Base-by-base conservation (phyloP, 1,140 invertebrate genomes). In the Camponotus floridanus region DNA sequence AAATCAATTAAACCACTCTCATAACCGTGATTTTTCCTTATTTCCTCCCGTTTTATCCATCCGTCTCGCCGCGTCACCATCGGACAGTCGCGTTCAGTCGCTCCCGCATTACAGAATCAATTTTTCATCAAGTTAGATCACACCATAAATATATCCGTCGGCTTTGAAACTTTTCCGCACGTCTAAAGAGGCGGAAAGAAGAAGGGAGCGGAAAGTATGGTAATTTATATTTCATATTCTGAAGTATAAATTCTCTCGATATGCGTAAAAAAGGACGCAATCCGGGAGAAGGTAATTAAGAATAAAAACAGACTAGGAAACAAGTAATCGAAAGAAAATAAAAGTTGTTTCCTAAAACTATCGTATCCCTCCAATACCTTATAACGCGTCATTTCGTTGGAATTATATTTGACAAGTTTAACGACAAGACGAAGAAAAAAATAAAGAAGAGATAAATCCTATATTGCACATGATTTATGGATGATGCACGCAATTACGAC, bases 1-100 rank as follows among this genome's bases (percentile, higher is more conserved):
- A 83, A 83, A 83, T 83, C 79, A 83, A 83, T 83, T 83, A 83
- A 83, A 83, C 55, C 79, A 81, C 79, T 83, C 79, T 83, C 74
- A 51, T 51, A 81, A 83, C 57, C 79, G n/a, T 83, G 79, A 83
- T 83, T 83, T 83, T 83, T 83, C 68, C 68, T 83, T 83, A 83
- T 83, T 83, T 83, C 79, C 68, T 83, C 79, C 79, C 79, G 79
- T 81, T 74, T 74, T 74, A 74, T 13, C 5, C 55, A 39, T 81
- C 51, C 79, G 67, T 61, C 79, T 55, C 39, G 45, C 39, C 45
- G 26, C 45, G 67, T 45, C 21, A 39, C 26, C 68, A 45, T 59
- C 78, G 61, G 31, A 15, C 65, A 42, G 51, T n/a, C 36, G 65
- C 51, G 79, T 74, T 83, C 55, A 74, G 31, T 74, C 36, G 68